These are phyloP conservation scores for Antheraea yamamai DNA, from an alignment of 2,888 invertebrate genomes.

Conservation along the genomic window DNA sequence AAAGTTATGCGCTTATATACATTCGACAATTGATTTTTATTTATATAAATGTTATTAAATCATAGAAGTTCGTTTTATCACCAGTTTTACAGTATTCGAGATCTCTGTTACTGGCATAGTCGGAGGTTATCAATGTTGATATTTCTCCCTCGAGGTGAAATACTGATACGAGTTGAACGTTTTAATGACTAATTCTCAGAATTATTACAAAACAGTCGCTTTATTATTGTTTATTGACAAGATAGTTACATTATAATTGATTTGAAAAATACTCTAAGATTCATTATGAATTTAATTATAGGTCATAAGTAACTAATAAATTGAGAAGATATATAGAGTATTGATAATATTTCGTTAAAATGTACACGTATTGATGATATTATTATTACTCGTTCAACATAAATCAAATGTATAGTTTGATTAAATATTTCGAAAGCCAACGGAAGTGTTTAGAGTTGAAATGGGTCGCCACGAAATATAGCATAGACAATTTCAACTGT, in stretches of 20 bases:
- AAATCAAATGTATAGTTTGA: not conserved
- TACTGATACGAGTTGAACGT: constrained; percentile 14
- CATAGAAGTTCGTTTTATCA: not conserved
- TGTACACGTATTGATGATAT: not conserved
- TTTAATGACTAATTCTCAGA: constrained; percentile 21
- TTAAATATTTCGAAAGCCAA: not conserved
- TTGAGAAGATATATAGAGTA: not conserved
- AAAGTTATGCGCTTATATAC: too few relatives aligned
- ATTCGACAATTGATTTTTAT: too few relatives aligned
- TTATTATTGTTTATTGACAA: constrained; percentile 13
- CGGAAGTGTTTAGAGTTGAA: not conserved
- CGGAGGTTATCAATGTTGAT: constrained; percentile 20
- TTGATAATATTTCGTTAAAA: not conserved
- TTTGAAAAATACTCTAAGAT: constrained; percentile 1
- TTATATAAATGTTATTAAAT: not conserved
- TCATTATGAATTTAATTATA: constrained; percentile 6
- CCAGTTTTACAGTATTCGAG: not conserved
- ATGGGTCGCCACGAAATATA: not conserved
- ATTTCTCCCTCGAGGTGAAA: constrained; percentile 17
- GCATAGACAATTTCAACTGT: not conserved
- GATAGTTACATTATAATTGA: constrained; percentile 12
- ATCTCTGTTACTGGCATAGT: not conserved
- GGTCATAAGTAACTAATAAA: constrained; percentile 4
- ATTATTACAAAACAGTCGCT: constrained; percentile 19
- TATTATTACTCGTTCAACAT: not conserved